A percentile compares a stretch with the other conserved stretches of the same genome.
phyloP scores from a whole-genome alignment of 1,140 invertebrate genomes.

The Laodelphax striatellus region DNA sequence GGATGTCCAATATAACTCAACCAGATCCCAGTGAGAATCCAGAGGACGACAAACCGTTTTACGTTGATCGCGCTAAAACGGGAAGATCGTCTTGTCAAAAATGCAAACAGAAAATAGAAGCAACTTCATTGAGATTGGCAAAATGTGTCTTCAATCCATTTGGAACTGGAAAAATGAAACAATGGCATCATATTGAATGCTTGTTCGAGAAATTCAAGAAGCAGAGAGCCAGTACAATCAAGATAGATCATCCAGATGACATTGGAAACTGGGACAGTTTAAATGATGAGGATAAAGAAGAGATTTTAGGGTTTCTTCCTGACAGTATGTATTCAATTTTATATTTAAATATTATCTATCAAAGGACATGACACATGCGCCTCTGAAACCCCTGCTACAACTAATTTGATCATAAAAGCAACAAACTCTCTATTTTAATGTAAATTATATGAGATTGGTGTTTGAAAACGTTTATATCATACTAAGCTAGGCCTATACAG shows the following conservation, averaged over 20 bases:
- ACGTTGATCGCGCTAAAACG: slow-evolving; percentile 63
- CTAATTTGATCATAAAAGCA: too few relatives aligned
- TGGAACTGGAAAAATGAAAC: slow-evolving; percentile 73
- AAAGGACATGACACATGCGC: too few relatives aligned
- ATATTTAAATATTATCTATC: background rate
- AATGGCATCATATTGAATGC: slow-evolving; percentile 71
- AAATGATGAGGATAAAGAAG: slow-evolving; percentile 49
- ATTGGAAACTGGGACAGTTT: slow-evolving; percentile 63
- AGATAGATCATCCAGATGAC: slow-evolving; percentile 67
- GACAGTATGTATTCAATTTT: slow-evolving; percentile 17
- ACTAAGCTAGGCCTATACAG: too few relatives aligned
- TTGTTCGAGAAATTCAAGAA: slow-evolving; percentile 65
- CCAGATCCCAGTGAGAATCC: background rate
- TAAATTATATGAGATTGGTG: too few relatives aligned
- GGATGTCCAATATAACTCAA: too few relatives aligned
- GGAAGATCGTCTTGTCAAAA: slow-evolving; percentile 75
- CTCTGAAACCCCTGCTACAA: too few relatives aligned
- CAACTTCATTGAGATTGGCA: slow-evolving; percentile 56
- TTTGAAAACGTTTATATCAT: too few relatives aligned
- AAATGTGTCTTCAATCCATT: slow-evolving; percentile 69
- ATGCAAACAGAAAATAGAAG: slow-evolving; percentile 69
- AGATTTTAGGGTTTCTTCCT: slow-evolving; percentile 39
- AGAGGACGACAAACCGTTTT: slow-evolving; percentile 43
- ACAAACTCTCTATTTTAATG: too few relatives aligned
- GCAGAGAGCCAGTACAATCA: slow-evolving; percentile 67